Conservation (phyloP, 2,888 invertebrate species). For the Pseudococcus longispinus region DNA sequence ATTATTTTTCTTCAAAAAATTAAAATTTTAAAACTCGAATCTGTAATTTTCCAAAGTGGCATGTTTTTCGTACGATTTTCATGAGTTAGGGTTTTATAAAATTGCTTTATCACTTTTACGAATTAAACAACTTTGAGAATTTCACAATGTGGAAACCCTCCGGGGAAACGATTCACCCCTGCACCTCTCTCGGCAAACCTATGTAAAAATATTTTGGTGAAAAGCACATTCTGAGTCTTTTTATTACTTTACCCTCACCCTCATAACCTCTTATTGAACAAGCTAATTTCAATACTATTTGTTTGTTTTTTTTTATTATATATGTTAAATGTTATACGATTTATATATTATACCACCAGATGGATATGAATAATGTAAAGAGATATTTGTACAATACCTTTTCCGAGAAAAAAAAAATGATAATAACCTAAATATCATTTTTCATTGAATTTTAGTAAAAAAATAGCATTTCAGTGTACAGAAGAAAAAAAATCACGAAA, state of each 20-base stretch:
- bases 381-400: background rate
- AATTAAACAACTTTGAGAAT: too few species aligned
- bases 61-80: too few species aligned
- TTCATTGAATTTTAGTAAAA: background rate
- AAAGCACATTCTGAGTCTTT: background rate
- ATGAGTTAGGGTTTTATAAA: too few species aligned
- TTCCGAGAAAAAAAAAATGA: background rate
- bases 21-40: too few species aligned
- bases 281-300: background rate
- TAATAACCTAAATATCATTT: background rate
- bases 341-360: background rate
- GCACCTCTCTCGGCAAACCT: too few species aligned
- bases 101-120: too few species aligned
- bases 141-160: too few species aligned
- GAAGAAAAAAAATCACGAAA: background rate
- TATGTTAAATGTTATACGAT: background rate
- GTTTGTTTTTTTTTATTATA: background rate
- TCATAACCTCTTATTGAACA: background rate
- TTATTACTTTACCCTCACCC: background rate
- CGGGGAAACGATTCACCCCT: too few species aligned
- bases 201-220: too few species aligned
- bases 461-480: background rate
- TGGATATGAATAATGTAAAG: background rate
- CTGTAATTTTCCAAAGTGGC: too few species aligned
- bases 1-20: too few species aligned